Evolutionary conservation across 2,797 vertebrate genomes (phyloP).

Genomic region (Brotula barbata): DNA sequence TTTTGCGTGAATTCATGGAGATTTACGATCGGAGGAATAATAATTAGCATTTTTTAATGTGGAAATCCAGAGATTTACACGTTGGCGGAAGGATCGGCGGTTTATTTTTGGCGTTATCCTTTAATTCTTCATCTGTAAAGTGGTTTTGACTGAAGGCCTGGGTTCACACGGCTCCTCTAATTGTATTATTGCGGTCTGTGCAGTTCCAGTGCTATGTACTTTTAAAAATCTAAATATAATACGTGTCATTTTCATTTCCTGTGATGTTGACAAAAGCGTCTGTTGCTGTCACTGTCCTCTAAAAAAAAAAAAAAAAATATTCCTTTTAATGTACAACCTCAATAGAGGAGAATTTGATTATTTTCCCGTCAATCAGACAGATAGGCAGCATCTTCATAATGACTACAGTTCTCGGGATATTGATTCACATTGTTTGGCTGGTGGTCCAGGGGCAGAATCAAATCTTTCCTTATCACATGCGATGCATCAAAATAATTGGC

Average conservation of each 20-base stretch:
- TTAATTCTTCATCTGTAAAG: constrained; percentile 60
- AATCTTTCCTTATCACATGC: constrained; percentile 56
- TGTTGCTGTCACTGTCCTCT: constrained; percentile 12
- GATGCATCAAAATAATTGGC: constrained; percentile 75
- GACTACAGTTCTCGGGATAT: constrained; percentile 47
- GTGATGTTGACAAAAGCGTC: constrained; percentile 22
- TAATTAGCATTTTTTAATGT: no score
- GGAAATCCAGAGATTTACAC: constrained; percentile 24
- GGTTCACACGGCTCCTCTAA: constrained; percentile 46
- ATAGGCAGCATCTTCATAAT: constrained; percentile 41
- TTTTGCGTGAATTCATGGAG: no score
- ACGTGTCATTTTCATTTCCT: constrained; percentile 30
- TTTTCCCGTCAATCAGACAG: constrained; percentile 35
- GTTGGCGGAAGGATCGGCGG: constrained; percentile 1
- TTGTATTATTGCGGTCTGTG: constrained; percentile 48
- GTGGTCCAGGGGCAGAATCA: constrained; percentile 43
- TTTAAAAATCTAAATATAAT: constrained; percentile 44
- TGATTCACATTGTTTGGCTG: constrained; percentile 50
- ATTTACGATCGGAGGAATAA: no score
- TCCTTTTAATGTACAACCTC: background rate
- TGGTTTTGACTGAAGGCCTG: constrained; percentile 54
- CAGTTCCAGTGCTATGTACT: constrained; percentile 14
- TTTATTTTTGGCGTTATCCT: constrained; percentile 49
- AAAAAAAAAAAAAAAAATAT: no score
- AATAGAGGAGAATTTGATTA: constrained; percentile 4